Evolutionary conservation across 2,113 vertebrate species (phyloP).

Genomic region (Chinchilla lanigera): DNA sequence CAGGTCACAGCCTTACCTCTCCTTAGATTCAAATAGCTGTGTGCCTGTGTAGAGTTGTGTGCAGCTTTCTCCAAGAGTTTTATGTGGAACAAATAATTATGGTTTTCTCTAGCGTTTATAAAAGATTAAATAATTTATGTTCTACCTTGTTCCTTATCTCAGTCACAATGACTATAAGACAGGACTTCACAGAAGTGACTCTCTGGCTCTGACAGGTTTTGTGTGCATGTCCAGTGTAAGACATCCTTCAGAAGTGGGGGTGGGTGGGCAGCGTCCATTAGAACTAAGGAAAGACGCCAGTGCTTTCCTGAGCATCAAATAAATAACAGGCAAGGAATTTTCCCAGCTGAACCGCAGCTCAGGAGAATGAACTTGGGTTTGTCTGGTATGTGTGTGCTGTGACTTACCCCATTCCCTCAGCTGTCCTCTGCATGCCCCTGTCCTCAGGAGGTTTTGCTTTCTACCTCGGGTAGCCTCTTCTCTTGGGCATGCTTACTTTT

Average conservation of each 20-base stretch:
- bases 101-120: neutral
- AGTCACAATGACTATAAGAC: neutral
- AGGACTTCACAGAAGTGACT: neutral
- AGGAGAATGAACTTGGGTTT: neutral
- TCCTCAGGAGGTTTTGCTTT: neutral
- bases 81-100: neutral
- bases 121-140: constrained; percentile 29
- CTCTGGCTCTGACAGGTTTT: neutral
- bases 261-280: neutral
- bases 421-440: neutral
- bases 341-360: neutral
- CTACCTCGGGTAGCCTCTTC: neutral
- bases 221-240: neutral
- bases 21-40: neutral
- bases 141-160: neutral
- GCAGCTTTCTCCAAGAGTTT: neutral
- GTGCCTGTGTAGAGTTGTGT: neutral
- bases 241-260: neutral
- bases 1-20: neutral
- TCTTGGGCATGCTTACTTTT: constrained; percentile 24
- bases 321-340: neutral
- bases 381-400: neutral
- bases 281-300: neutral
- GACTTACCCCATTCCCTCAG: neutral
- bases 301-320: constrained; percentile 15